These are phyloP conservation scores for Rhopalosiphum nymphaeae DNA, from an alignment of 2,888 invertebrate species.

Conservation along the genomic window DNA sequence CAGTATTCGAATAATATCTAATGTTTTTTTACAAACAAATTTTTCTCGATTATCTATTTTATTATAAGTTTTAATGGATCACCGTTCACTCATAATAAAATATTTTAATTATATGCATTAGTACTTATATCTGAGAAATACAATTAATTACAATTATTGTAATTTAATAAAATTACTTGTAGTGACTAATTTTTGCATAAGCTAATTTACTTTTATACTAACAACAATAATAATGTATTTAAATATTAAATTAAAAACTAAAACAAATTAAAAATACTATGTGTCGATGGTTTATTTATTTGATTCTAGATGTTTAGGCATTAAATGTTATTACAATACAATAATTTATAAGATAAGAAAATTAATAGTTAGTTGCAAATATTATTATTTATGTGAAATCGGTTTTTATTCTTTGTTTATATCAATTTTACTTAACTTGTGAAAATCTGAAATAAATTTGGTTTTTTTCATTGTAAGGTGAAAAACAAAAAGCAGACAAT, in stretches of 20 bases:
- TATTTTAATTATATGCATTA: neutral
- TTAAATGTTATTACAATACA: neutral
- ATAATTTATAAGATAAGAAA: neutral
- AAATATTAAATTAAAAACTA: neutral
- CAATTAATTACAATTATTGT: neutral
- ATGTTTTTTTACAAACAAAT: neutral
- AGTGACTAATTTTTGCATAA: neutral
- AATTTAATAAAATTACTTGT: neutral
- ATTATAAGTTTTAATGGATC: neutral
- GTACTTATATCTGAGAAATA: neutral
- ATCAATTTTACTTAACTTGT: neutral
- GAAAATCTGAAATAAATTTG: neutral
- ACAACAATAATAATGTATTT: neutral
- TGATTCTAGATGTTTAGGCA: too few species aligned
- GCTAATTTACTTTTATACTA: neutral
- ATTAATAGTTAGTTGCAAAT: neutral
- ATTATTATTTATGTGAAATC: neutral
- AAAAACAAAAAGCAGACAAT: neutral
- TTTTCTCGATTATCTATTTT: neutral
- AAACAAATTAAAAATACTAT: neutral
- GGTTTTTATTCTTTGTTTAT: neutral
- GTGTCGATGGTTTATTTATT: too few species aligned
- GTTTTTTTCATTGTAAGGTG: neutral
- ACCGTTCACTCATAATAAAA: neutral
- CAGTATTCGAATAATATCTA: too few species aligned